Evolutionary conservation across 2,113 vertebrate species (phyloP).

Genomic region (Chelonoidis abingdonii): DNA sequence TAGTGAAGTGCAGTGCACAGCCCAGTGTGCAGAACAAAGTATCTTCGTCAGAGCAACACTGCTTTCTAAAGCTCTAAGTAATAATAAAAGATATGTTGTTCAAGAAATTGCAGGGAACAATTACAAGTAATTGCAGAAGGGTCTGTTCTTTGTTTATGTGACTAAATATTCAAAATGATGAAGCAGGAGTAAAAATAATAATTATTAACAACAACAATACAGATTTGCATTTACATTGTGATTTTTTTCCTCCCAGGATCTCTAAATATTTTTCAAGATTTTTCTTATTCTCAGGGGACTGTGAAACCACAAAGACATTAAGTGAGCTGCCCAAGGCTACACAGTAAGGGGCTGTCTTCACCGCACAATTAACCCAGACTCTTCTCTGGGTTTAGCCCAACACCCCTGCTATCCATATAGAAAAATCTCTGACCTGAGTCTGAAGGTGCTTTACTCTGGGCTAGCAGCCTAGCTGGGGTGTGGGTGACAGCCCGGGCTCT

Average conservation of each 20-base stretch:
- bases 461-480: background rate
- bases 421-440: background rate
- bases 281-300: fast-evolving
- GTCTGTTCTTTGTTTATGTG: background rate
- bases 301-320: background rate
- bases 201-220: background rate
- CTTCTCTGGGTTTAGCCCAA: no score
- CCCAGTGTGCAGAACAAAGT: background rate
- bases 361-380: background rate
- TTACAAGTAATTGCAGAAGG: slow-evolving; percentile 21
- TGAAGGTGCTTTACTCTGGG: background rate
- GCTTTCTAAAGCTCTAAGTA: background rate
- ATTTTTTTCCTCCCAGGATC: background rate
- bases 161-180: background rate
- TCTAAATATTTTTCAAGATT: fast-evolving
- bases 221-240: fast-evolving
- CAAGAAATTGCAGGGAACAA: background rate
- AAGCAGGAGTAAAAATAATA: background rate
- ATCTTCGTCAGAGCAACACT: background rate
- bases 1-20: background rate
- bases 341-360: background rate
- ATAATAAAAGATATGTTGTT: slow-evolving; percentile 37
- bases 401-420: background rate
- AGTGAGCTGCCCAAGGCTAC: fast-evolving
- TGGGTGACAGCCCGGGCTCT: background rate